phyloP scores from a whole-genome alignment of 2,113 vertebrate species.

The Martes martes region DNA sequence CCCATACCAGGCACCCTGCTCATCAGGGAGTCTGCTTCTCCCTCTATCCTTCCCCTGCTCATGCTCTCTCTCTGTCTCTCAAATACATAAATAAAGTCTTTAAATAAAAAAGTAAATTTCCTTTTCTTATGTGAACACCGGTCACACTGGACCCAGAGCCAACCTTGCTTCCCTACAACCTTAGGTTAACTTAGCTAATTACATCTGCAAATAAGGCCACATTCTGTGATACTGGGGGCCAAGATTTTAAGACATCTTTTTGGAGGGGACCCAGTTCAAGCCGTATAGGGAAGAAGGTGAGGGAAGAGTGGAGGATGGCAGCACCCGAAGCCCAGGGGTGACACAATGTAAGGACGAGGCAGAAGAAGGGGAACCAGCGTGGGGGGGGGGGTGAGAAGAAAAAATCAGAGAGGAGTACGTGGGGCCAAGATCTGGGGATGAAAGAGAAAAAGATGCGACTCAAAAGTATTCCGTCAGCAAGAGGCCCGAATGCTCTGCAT shows the following conservation, averaged over 20 bases:
- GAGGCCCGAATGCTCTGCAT: neutral
- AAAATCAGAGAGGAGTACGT: neutral
- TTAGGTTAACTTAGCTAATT: neutral
- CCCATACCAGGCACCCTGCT: neutral
- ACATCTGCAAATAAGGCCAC: neutral
- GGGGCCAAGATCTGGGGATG: neutral
- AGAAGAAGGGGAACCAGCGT: neutral
- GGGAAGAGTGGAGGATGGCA: neutral
- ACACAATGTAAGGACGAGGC: neutral
- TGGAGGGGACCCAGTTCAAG: neutral
- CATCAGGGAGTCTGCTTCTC: neutral
- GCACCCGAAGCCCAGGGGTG: neutral
- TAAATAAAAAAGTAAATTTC: neutral
- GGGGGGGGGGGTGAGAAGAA: fast-evolving
- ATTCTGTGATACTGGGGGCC: neutral
- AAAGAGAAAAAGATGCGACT: neutral
- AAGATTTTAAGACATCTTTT: neutral
- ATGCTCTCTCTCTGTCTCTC: neutral
- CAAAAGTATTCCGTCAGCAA: neutral
- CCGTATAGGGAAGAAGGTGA: neutral
- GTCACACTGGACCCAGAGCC: neutral
- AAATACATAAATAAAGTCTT: neutral
- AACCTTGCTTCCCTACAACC: neutral
- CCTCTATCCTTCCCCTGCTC: neutral
- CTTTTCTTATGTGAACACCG: neutral